These are phyloP conservation scores for Liolophura sinensis DNA, from an alignment of 1,140 invertebrate genomes.

Conservation along the genomic window DNA sequence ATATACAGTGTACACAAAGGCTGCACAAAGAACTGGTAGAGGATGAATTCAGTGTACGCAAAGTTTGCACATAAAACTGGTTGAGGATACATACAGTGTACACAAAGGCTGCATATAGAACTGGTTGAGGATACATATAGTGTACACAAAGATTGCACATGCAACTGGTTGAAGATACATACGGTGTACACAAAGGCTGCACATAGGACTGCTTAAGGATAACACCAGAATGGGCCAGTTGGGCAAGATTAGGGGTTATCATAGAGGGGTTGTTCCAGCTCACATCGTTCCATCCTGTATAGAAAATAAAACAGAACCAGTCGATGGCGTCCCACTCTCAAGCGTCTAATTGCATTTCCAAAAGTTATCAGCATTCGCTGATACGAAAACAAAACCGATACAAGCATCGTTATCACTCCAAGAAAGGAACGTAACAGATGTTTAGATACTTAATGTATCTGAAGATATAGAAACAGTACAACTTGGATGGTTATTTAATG, in stretches of 20 bases:
- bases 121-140: slow-evolving; percentile 47
- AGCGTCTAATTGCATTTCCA: too few species aligned
- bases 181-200: slow-evolving; percentile 32
- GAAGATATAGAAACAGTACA: too few species aligned
- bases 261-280: slow-evolving; percentile 30
- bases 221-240: slow-evolving; percentile 24
- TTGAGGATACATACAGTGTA: slow-evolving; percentile 43
- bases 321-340: too few species aligned
- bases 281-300: slow-evolving; percentile 33
- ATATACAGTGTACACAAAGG: slow-evolving; percentile 33
- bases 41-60: too few species aligned
- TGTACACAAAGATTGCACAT: slow-evolving; percentile 46
- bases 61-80: too few species aligned
- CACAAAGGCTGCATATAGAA: slow-evolving; percentile 52
- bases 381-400: too few species aligned
- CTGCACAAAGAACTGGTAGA: slow-evolving; percentile 46
- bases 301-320: too few species aligned
- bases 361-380: too few species aligned
- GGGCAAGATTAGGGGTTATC: slow-evolving; percentile 26
- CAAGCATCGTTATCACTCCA: too few species aligned
- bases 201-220: slow-evolving; percentile 31
- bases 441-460: too few species aligned
- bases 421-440: too few species aligned
- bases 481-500: too few species aligned
- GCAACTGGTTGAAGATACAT: slow-evolving; percentile 28